Conservation (phyloP, 1,140 invertebrate species). For the Philotrypesis tridentata region DNA sequence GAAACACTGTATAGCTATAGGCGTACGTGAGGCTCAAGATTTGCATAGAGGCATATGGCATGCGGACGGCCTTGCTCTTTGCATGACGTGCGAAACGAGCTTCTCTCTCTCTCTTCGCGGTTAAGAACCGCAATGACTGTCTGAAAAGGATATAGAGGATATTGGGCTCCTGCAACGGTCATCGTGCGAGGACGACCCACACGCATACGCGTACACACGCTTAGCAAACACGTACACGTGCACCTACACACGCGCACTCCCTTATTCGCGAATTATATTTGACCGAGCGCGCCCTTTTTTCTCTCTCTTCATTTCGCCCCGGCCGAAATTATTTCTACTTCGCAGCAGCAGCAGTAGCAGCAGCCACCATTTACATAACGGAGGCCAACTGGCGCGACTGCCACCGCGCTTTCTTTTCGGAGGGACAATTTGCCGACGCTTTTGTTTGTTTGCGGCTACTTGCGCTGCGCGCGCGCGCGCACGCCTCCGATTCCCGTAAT, state of each 20-base stretch:
- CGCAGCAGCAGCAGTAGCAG: too few relatives aligned
- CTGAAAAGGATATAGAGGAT: constrained; percentile 16
- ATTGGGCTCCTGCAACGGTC: constrained; percentile 26
- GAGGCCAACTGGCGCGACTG: constrained; percentile 41
- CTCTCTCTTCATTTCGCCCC: constrained; percentile 17
- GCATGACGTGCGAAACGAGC: constrained; percentile 57
- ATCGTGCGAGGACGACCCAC: constrained; percentile 1
- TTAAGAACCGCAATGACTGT: constrained; percentile 60
- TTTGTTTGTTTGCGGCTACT: background rate
- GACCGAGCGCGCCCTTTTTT: background rate
- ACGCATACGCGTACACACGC: constrained; percentile 9
- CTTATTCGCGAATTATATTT: constrained; percentile 20
- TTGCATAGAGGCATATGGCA: constrained; percentile 61
- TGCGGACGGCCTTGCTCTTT: constrained; percentile 53
- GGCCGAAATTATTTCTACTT: background rate
- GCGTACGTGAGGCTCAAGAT: too few relatives aligned
- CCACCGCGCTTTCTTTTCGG: constrained; percentile 40
- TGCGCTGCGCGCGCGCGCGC: background rate
- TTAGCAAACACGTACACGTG: constrained; percentile 39
- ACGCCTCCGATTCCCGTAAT: constrained; percentile 1
- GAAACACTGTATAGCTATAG: background rate
- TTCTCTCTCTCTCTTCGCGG: constrained; percentile 49
- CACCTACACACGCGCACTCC: background rate
- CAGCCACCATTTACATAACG: constrained; percentile 43
- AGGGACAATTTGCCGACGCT: constrained; percentile 28